Evolutionary conservation across 2,113 vertebrate genomes (phyloP), one percentile per base, ranked within the genome.

Genomic region (Neodon shergylaensis): DNA sequence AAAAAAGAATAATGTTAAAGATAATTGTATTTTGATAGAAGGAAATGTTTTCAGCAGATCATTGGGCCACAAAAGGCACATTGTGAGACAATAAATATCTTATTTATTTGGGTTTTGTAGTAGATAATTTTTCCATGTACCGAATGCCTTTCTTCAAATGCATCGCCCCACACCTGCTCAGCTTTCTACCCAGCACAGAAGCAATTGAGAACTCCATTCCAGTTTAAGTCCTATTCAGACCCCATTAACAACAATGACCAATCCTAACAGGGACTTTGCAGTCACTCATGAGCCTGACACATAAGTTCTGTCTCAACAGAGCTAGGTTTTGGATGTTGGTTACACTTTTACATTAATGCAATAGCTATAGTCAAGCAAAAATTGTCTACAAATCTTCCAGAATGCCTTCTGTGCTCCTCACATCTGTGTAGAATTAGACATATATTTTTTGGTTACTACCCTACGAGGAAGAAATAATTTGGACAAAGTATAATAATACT

Each of bases 71-170:
- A 93, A 92, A 76, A 63, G 24, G 39, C 22, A 97, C 54, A 19
- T 44, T 49, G 76, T 82, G 82, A 86, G 91, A 52, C n/a, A 92
- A 76, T 44, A 88, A 63, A 61, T 8, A 47, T 85, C 58, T 88
- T 94, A 54, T 77, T 78, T 76, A 96, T 88, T 76, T 95, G 73
- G 73, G 36, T 79, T 84, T 85, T 79, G 31, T 49, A 84, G 47
- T 58, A 54, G 47, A 54, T 54, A 73, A n/a, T 9, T 88, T 94
- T 78, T 5, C 49, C 13, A 24, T 90, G 24, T 22, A 39, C 22
- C 19, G 42, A 82, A 93, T 39, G 0, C 26, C 78, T 83, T 22
- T 68, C 1, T 28, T 22, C 14, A n/a, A n/a, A n/a, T 54, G 61
- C 3, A 36, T 65, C 47, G 36, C 61, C 2, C 9, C 70, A 52